These are phyloP conservation scores for Eulimnadia texana DNA, from an alignment of 1,140 invertebrate genomes.

Conservation along the genomic window DNA sequence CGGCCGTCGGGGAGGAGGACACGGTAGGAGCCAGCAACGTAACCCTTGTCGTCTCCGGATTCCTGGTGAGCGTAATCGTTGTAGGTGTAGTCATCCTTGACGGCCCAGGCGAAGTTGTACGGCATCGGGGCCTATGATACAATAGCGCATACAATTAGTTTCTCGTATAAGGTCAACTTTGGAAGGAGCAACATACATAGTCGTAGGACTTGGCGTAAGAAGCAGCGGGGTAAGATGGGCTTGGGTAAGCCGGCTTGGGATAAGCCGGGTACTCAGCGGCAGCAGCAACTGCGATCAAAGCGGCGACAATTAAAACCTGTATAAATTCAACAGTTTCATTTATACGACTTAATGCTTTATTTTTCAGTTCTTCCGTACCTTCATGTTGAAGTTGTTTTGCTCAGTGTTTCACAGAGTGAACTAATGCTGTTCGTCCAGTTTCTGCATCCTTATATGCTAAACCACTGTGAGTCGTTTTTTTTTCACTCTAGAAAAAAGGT, in stretches of 20 bases:
- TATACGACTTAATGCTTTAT: not conserved
- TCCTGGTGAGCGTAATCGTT: conserved; percentile 60
- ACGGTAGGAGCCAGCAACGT: conserved; percentile 50
- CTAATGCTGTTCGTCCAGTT: too few relatives aligned
- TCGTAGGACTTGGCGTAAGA: conserved; percentile 2
- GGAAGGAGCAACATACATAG: conserved; percentile 7
- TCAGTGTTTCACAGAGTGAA: too few relatives aligned
- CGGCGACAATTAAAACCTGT: conserved; percentile 13
- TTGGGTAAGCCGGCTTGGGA: conserved; percentile 8
- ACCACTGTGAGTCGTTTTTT: too few relatives aligned
- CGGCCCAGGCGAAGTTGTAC: conserved; percentile 58
- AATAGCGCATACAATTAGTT: not conserved
- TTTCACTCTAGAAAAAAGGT: too few relatives aligned
- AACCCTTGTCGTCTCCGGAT: conserved; percentile 38
- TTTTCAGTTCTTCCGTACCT: not conserved
- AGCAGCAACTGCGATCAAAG: conserved; percentile 15
- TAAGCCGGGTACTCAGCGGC: conserved; percentile 10
- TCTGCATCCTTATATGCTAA: too few relatives aligned
- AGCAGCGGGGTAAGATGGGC: conserved; percentile 8
- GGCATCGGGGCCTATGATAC: conserved; percentile 14
- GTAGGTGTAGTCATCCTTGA: conserved; percentile 47
- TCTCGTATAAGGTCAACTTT: not conserved
- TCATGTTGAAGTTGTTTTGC: too few relatives aligned
- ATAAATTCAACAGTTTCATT: not conserved
- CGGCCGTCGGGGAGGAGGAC: conserved; percentile 59